These are phyloP conservation scores for Actinia tenebrosa DNA, from an alignment of 64 coral and sea anemone species.

Conservation along the genomic window DNA sequence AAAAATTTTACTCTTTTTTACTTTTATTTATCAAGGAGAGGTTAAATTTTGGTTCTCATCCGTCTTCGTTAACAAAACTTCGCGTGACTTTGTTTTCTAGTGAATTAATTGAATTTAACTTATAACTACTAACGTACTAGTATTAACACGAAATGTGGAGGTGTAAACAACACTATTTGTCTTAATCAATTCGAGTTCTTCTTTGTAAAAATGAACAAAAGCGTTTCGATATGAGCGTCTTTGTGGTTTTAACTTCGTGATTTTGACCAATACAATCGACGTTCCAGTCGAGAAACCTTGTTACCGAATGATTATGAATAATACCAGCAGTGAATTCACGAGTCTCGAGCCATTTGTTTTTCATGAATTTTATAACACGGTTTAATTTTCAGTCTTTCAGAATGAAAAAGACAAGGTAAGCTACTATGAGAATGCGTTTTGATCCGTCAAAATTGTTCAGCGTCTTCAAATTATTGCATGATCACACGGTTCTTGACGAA, in stretches of 20 bases:
- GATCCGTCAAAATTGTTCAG: not conserved
- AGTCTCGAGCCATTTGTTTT: not conserved
- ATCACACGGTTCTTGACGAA: too few relatives aligned
- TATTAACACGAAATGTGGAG: not conserved
- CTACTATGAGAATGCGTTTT: not conserved
- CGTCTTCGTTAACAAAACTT: not conserved
- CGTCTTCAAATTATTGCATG: too few relatives aligned
- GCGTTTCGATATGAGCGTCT: not conserved
- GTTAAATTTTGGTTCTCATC: not conserved
- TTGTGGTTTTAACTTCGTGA: not conserved
- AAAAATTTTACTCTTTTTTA: not conserved
- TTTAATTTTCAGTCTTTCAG: not conserved
- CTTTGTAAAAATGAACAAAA: not conserved
- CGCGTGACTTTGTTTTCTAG: constrained; percentile 1
- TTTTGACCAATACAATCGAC: not conserved
- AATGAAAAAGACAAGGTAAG: constrained; percentile 9
- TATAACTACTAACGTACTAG: not conserved
- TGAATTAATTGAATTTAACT: not conserved
- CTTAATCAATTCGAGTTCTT: not conserved
- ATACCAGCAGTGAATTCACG: not conserved
- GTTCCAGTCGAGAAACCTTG: not conserved
- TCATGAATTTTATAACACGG: not conserved
- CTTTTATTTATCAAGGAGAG: not conserved
- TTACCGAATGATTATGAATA: not conserved
- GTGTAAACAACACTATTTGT: not conserved